A percentile compares a stretch with the other conserved stretches of the same genome.
Evolutionary conservation across 1,140 invertebrate genomes (phyloP).

Genomic region (Heliconius melpomene): DNA sequence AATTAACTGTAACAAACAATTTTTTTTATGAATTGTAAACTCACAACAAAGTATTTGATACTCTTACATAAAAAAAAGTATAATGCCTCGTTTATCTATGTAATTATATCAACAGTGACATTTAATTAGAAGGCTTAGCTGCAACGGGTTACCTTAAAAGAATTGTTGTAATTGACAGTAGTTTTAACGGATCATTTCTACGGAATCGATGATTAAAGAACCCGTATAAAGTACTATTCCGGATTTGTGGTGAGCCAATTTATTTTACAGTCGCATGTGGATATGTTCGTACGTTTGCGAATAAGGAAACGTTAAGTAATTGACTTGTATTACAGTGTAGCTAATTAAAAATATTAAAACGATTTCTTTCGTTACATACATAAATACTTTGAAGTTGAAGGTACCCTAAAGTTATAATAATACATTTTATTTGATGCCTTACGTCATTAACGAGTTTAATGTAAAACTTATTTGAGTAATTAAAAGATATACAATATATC

Average conservation of each 20-base stretch:
- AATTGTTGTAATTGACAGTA: conserved; percentile 69
- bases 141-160: conserved; percentile 59
- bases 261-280: conserved; percentile 59
- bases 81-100: conserved; percentile 22
- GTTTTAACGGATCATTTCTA: conserved; percentile 70
- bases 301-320: conserved; percentile 8
- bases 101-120: conserved; percentile 34
- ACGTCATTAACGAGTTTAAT: neutral
- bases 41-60: neutral
- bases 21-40: neutral
- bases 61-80: conserved; percentile 8
- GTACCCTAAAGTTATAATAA: neutral
- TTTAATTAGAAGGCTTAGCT: conserved; percentile 34
- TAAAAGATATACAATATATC: neutral
- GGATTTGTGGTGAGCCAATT: conserved; percentile 64
- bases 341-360: neutral
- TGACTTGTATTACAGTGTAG: neutral
- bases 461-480: neutral
- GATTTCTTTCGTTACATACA: too few species aligned
- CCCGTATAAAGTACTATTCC: conserved; percentile 62
- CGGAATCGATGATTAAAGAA: conserved; percentile 55
- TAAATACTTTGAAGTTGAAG: too few species aligned
- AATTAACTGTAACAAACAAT: neutral
- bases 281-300: neutral
- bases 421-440: neutral